Conservation (phyloP, 1,140 invertebrate genomes). For the Piezodorus guildinii region DNA sequence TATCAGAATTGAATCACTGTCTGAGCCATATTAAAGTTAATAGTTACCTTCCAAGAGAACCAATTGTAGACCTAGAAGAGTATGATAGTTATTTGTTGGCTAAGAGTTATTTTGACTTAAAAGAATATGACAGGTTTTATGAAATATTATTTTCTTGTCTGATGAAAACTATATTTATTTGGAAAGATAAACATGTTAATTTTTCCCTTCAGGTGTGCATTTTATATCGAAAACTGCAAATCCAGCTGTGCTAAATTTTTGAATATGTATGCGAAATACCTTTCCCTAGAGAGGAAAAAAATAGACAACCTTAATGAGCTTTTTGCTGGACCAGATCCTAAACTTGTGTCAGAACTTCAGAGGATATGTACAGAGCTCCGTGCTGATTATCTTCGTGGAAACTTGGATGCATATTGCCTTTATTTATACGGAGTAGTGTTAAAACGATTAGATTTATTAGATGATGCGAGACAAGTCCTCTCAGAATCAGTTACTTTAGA, state of each 20-base stretch:
- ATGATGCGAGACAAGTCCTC: constrained; percentile 61
- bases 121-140: constrained; percentile 66
- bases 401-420: constrained; percentile 74
- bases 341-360: constrained; percentile 43
- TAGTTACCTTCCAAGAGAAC: constrained; percentile 33
- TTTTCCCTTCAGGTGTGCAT: constrained; percentile 50
- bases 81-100: constrained; percentile 60
- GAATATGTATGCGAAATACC: constrained; percentile 72
- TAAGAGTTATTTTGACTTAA: constrained; percentile 82
- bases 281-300: constrained; percentile 79
- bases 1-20: constrained; percentile 69
- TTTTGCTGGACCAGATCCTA: constrained; percentile 52
- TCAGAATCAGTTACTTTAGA: constrained; percentile 61
- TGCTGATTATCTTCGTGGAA: constrained; percentile 45
- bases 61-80: constrained; percentile 41
- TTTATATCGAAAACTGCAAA: constrained; percentile 60
- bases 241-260: constrained; percentile 62
- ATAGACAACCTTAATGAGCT: constrained; percentile 71
- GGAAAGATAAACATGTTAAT: too few species aligned
- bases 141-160: too few species aligned
- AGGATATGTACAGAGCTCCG: constrained; percentile 44
- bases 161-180: too few species aligned
- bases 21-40: constrained; percentile 52
- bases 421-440: constrained; percentile 87
- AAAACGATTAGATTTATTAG: constrained; percentile 70